These are phyloP conservation scores for Genyomyrus donnyi DNA, from an alignment of 2,113 vertebrate genomes.

Conservation along the genomic window DNA sequence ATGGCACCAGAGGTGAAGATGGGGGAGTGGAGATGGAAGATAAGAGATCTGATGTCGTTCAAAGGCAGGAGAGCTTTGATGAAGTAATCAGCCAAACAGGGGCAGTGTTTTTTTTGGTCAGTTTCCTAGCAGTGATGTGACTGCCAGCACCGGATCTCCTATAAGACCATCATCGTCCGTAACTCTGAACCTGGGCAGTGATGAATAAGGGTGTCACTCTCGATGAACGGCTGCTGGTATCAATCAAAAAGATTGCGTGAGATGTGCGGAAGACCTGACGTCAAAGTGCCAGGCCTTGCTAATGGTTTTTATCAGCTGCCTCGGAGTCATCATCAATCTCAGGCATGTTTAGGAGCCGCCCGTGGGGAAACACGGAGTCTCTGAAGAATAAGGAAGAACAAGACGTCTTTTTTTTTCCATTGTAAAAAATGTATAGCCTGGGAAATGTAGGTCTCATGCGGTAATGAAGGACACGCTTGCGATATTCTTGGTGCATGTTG, in stretches of 20 bases:
- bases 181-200: not conserved
- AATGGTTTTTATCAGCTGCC: slow-evolving; percentile 11
- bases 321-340: not conserved
- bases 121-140: not conserved
- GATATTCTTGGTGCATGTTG: not conserved
- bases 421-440: not conserved
- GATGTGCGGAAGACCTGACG: not conserved
- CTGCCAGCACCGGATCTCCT: not conserved
- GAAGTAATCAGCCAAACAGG: not conserved
- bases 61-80: not conserved
- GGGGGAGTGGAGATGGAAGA: not conserved
- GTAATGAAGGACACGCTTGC: not conserved
- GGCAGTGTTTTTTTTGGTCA: not conserved
- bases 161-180: not conserved
- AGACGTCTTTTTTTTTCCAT: not conserved
- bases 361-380: not conserved
- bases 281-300: not conserved
- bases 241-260: slow-evolving; percentile 12
- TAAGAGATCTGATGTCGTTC: not conserved
- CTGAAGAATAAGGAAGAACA: not conserved
- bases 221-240: slow-evolving; percentile 5
- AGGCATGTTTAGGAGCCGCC: not conserved
- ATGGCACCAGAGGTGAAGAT: not conserved
- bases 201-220: slow-evolving; percentile 6
- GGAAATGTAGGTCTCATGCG: not conserved